A percentile compares a stretch with the other conserved stretches of the same genome.
These are phyloP conservation scores for Pomacea maculata DNA, from an alignment of 1,140 invertebrate species.

Conservation along the genomic window DNA sequence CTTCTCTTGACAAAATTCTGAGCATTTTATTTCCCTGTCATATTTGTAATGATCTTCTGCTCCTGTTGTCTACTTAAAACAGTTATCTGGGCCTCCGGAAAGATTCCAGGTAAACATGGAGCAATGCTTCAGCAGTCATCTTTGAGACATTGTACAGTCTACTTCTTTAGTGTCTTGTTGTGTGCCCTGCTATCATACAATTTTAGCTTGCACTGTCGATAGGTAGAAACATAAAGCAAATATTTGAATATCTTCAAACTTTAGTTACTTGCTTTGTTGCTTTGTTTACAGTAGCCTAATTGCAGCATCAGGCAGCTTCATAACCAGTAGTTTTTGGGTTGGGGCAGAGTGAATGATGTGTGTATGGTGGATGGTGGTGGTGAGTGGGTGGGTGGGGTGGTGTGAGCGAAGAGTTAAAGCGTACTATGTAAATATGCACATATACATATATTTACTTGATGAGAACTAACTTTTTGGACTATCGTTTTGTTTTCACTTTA, in stretches of 20 bases:
- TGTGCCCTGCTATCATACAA: neutral
- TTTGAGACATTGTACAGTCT: neutral
- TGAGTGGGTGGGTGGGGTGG: neutral
- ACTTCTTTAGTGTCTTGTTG: neutral
- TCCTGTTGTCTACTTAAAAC: neutral
- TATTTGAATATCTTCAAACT: neutral
- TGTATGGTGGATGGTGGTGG: neutral
- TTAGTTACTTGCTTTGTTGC: neutral
- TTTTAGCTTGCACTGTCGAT: too few relatives aligned
- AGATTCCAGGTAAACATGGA: conserved; percentile 20
- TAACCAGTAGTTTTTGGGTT: neutral
- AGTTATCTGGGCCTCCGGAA: conserved; percentile 25
- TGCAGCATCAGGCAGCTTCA: neutral
- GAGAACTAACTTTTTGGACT: too few relatives aligned
- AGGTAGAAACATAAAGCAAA: too few relatives aligned
- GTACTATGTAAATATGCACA: too few relatives aligned
- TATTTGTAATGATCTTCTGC: neutral
- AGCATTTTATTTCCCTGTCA: neutral
- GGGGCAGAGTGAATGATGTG: too few relatives aligned
- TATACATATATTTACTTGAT: too few relatives aligned
- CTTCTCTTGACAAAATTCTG: neutral
- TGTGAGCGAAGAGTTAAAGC: too few relatives aligned
- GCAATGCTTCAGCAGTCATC: neutral
- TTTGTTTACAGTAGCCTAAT: neutral
- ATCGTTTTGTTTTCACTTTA: too few relatives aligned